These are phyloP conservation scores for Cervus canadensis DNA, from an alignment of 2,113 vertebrate genomes.

Conservation along the genomic window DNA sequence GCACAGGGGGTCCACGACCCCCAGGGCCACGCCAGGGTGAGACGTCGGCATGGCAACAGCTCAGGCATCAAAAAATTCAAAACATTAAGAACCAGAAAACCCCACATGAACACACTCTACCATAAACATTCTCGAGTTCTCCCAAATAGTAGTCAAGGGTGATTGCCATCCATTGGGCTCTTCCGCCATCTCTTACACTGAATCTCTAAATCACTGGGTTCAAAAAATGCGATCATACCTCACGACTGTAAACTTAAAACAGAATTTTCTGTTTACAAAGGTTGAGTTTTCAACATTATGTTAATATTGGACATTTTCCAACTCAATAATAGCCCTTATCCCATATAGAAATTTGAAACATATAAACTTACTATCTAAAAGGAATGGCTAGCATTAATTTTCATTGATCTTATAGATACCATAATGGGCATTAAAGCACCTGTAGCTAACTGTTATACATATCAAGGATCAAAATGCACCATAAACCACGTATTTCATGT, in stretches of 20 bases:
- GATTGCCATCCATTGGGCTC: too few relatives aligned
- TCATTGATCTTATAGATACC: background rate
- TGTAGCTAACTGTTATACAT: background rate
- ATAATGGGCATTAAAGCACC: background rate
- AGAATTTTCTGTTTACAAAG: background rate
- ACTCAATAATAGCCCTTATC: background rate
- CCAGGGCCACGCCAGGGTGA: background rate
- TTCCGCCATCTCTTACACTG: too few relatives aligned
- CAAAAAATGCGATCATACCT: too few relatives aligned
- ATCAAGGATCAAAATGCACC: background rate
- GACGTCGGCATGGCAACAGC: background rate
- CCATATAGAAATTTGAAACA: background rate
- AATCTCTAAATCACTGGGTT: background rate
- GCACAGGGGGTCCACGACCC: background rate
- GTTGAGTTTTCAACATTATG: background rate
- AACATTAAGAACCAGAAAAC: background rate
- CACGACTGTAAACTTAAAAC: background rate
- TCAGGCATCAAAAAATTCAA: background rate
- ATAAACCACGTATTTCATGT: background rate
- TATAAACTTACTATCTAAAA: background rate
- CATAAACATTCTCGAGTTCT: background rate
- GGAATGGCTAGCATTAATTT: background rate
- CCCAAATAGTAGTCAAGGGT: accelerated
- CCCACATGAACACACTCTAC: too few relatives aligned
- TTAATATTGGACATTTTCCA: background rate